Evolutionary conservation across 2,113 vertebrate species (phyloP).

Genomic region (Gasterosteus nipponicus): DNA sequence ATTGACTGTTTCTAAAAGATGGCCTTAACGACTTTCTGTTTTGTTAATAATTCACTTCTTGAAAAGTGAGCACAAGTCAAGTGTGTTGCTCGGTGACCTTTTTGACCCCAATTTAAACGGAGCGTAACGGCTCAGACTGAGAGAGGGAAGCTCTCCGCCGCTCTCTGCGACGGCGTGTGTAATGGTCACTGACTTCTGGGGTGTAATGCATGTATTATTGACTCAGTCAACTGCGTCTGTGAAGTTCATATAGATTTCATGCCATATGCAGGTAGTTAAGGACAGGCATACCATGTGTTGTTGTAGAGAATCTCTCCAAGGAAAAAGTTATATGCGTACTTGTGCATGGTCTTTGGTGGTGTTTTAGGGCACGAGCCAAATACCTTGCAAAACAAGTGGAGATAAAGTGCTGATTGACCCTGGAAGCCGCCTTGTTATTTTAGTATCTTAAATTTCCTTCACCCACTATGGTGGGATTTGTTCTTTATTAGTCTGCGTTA

Average conservation of each 20-base stretch:
- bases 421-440: background rate
- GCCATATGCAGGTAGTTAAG: background rate
- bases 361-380: background rate
- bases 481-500: background rate
- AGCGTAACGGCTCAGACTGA: slow-evolving; percentile 10
- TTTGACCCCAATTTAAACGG: slow-evolving; percentile 37
- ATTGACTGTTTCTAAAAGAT: background rate
- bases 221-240: background rate
- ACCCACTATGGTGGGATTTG: background rate
- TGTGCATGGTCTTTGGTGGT: background rate
- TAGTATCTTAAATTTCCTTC: background rate
- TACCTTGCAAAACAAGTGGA: slow-evolving; percentile 1
- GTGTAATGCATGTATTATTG: background rate
- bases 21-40: slow-evolving; percentile 2
- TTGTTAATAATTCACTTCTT: slow-evolving; percentile 38
- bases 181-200: background rate
- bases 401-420: background rate
- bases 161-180: background rate
- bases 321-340: background rate
- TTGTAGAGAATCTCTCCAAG: background rate
- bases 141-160: background rate
- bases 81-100: slow-evolving; percentile 11
- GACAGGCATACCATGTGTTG: background rate
- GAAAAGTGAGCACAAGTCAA: slow-evolving; percentile 21
- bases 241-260: background rate